Percentiles rank a stretch among this genome's conserved stretches.
phyloP scores from a whole-genome alignment of 2,888 invertebrate species.

The Palloptera scutellata region DNA sequence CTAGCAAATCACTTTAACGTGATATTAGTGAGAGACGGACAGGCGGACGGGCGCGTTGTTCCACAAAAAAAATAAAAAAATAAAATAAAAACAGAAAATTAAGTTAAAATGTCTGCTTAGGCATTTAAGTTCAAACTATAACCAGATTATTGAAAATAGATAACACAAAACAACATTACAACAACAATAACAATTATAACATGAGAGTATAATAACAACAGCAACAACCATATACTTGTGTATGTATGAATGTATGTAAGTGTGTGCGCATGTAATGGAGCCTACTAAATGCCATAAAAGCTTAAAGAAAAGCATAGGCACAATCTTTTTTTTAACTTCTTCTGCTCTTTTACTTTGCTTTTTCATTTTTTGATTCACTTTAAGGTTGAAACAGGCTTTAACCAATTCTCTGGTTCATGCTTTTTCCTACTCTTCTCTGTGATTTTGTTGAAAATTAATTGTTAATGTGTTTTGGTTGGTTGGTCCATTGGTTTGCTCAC shows the following conservation, averaged over 20 bases:
- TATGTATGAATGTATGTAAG: background rate
- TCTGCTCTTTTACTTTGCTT: too few relatives aligned
- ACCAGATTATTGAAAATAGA: slow-evolving; percentile 26
- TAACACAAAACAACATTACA: too few relatives aligned
- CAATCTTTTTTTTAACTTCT: background rate
- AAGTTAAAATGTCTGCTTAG: background rate
- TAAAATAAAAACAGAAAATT: too few relatives aligned
- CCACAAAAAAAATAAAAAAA: too few relatives aligned
- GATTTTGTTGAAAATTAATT: slow-evolving; percentile 51
- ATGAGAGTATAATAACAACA: slow-evolving; percentile 16
- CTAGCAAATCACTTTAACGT: background rate
- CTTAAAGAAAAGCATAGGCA: background rate
- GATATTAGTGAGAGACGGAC: too few relatives aligned
- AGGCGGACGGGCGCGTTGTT: too few relatives aligned
- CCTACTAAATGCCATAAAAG: background rate
- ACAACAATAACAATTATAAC: too few relatives aligned
- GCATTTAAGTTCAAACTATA: background rate
- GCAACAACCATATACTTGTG: background rate
- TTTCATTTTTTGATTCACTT: too few relatives aligned
- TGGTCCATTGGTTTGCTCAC: slow-evolving; percentile 22
- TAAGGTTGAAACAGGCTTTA: too few relatives aligned
- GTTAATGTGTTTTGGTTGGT: slow-evolving; percentile 50
- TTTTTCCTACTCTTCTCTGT: background rate
- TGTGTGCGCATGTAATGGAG: background rate
- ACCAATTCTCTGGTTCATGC: too few relatives aligned